Evolutionary conservation across 2,113 vertebrate genomes (phyloP).

Genomic region (Sphyrna mokarran): DNA sequence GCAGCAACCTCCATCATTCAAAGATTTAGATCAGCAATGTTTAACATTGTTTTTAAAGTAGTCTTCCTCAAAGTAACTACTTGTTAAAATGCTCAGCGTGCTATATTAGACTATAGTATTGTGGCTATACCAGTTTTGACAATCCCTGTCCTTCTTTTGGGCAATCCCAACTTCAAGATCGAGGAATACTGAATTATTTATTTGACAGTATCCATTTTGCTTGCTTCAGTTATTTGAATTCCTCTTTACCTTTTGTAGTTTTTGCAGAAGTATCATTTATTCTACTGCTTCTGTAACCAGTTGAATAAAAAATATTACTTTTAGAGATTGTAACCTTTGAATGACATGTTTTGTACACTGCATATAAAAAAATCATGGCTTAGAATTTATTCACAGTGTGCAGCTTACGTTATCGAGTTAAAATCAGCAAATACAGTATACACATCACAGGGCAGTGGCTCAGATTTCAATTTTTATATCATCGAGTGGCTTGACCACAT

Average conservation of each 20-base stretch:
- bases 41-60: background rate
- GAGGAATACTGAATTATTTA: constrained; percentile 26
- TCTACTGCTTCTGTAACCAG: constrained; percentile 24
- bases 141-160: constrained; percentile 1
- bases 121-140: constrained; percentile 8
- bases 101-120: background rate
- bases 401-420: background rate
- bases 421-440: constrained; percentile 14
- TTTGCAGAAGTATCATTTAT: background rate
- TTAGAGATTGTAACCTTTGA: constrained; percentile 29
- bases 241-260: constrained; percentile 32
- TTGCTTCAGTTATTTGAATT: constrained; percentile 34
- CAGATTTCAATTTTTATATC: background rate
- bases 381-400: constrained; percentile 22
- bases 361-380: constrained; percentile 8
- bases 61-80: background rate
- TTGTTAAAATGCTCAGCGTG: constrained; percentile 3
- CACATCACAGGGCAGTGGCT: constrained; percentile 14
- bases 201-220: constrained; percentile 34
- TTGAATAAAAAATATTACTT: constrained; percentile 27
- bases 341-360: constrained; percentile 18
- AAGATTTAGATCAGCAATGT: background rate
- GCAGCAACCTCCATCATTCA: background rate
- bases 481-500: background rate
- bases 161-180: constrained; percentile 23